Evolutionary conservation across 2,888 invertebrate genomes (phyloP).

Genomic region (Dryadula phaetusa): DNA sequence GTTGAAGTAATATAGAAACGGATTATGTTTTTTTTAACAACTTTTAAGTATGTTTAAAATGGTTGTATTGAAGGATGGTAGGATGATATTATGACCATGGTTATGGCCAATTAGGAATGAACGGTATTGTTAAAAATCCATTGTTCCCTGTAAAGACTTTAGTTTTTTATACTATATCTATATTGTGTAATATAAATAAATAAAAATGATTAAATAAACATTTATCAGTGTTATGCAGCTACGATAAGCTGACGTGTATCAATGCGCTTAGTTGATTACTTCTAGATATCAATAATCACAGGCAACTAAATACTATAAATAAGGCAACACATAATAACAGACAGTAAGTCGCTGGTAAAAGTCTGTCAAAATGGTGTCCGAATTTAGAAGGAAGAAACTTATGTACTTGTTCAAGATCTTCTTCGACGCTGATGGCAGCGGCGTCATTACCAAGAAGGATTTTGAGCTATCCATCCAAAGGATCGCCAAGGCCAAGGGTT

Average conservation of each 20-base stretch:
- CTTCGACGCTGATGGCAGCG: constrained; percentile 95
- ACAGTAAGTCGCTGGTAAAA: constrained; percentile 35
- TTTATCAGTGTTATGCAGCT: constrained; percentile 12
- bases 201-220: constrained; percentile 4
- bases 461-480: constrained; percentile 93
- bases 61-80: too few species aligned
- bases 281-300: constrained; percentile 38
- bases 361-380: constrained; percentile 86
- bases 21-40: too few species aligned
- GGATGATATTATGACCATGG: too few species aligned
- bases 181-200: neutral
- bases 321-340: constrained; percentile 5
- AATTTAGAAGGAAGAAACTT: constrained; percentile 94
- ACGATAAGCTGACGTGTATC: constrained; percentile 31
- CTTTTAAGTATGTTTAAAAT: too few species aligned
- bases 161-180: neutral
- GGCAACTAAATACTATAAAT: constrained; percentile 34
- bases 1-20: too few species aligned
- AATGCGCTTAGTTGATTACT: constrained; percentile 37
- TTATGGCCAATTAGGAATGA: too few species aligned
- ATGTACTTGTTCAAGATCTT: constrained; percentile 94
- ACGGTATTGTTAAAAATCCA: too few species aligned
- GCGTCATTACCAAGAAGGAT: constrained; percentile 93
- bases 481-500: constrained; percentile 91
- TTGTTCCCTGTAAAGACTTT: too few species aligned